Evolutionary conservation across 2,113 vertebrate genomes (phyloP), one percentile per base, ranked within the genome.

Genomic region (Syngnathus scovelli): DNA sequence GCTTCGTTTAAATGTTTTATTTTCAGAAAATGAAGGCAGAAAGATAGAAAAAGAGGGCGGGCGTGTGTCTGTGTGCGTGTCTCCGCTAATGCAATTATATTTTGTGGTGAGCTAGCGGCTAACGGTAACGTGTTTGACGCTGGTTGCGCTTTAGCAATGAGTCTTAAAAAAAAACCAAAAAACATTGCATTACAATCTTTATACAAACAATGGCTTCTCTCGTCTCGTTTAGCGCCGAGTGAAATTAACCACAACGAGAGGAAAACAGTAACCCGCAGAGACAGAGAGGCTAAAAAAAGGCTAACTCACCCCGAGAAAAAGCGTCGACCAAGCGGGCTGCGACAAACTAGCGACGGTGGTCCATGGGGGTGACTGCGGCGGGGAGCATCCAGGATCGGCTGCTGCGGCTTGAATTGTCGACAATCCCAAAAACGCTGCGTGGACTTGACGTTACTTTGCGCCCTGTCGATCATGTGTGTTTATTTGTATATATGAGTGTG

Each of bases 81-180:
- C 82, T 88, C 83, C 83, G 85, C 82, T 81, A 82, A 83, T 80
- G 85, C 82, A 72, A 65, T 65, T 78, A 44, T 68, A 71, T 5
- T 62, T 69, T 19, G 52, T 5, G 62, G 70, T 59, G 55, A 15
- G 74, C 71, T 80, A 84, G 81, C 73, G n/a, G 83, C 84, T 85
- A 78, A 69, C 0, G 84, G 82, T 81, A 87, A 65, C 18, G 67
- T 64, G 7, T 27, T 33, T 64, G 36, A 0, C n/a, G 60, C 51
- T 43, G 59, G 7, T 78, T 64, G 44, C 63, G 49, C 46, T 54
- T 61, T 62, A 61, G 71, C 71, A 18, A 6, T 37, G 16, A 37
- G 23, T 15, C 61, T n/a, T n/a, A n/a, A n/a, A n/a, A n/a, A n/a
- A n/a, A n/a, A n/a, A n/a, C n/a, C n/a, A n/a, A 15, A 16, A 7